A percentile compares a stretch with the other conserved stretches of the same genome.
phyloP scores from a whole-genome alignment of 1,140 invertebrate genomes.

The Trichonephila clavipes region DNA sequence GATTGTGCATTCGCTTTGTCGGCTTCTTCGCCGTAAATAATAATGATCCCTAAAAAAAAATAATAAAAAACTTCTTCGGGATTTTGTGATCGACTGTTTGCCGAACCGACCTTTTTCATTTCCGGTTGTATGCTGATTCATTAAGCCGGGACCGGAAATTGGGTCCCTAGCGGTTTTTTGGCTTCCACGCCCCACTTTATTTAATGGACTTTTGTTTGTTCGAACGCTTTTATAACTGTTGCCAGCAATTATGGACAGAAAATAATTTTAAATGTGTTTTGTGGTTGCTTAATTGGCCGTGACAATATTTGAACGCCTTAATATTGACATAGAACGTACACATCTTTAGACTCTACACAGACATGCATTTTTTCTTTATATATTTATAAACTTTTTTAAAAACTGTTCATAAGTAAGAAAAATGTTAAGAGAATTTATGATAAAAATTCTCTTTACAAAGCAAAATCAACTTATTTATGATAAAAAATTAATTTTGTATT shows the following conservation, averaged over 20 bases:
- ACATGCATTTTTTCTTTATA: neutral
- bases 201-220: constrained; percentile 76
- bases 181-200: constrained; percentile 71
- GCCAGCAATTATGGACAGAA: constrained; percentile 53
- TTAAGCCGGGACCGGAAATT: constrained; percentile 70
- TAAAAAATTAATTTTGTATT: no score
- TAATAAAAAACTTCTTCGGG: constrained; percentile 23
- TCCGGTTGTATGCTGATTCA: constrained; percentile 74
- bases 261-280: constrained; percentile 57
- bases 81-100: constrained; percentile 75
- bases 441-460: no score
- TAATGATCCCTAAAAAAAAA: constrained; percentile 59
- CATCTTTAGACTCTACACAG: no score
- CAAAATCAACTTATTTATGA: no score
- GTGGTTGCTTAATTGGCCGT: constrained; percentile 44
- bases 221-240: constrained; percentile 57
- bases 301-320: constrained; percentile 4
- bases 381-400: no score
- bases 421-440: no score
- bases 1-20: constrained; percentile 74
- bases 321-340: neutral
- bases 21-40: constrained; percentile 75
- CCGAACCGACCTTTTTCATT: constrained; percentile 70
- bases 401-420: no score
- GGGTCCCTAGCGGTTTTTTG: constrained; percentile 73